phyloP scores from a whole-genome alignment of 2,113 vertebrate species.

The Mustelus asterias region DNA sequence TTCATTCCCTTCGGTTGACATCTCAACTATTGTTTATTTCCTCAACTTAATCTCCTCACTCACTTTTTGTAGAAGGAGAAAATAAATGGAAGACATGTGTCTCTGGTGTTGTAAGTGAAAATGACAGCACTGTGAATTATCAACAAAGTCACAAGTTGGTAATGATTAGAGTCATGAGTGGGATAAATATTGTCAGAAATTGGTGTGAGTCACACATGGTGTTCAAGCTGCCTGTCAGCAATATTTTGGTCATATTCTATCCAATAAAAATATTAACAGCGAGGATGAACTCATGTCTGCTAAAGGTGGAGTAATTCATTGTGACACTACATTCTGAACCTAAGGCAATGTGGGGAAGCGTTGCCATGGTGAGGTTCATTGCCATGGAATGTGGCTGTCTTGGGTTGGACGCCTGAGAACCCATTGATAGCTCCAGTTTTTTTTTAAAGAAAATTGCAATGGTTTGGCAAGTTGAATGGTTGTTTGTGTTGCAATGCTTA shows the following conservation, averaged over 20 bases:
- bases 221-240: background rate
- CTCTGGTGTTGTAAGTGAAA: background rate
- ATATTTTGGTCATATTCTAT: background rate
- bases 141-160: background rate
- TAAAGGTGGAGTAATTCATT: background rate
- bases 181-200: background rate
- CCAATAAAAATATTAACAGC: background rate
- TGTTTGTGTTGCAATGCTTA: background rate
- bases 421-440: background rate
- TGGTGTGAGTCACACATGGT: background rate
- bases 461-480: background rate
- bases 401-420: background rate
- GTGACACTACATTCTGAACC: slow-evolving; percentile 22
- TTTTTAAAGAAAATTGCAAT: slow-evolving; percentile 20
- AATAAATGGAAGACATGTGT: background rate
- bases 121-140: background rate
- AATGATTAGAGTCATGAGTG: background rate
- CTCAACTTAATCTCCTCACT: background rate
- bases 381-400: background rate
- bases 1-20: background rate
- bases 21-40: background rate
- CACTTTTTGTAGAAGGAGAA: background rate
- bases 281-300: background rate
- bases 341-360: background rate
- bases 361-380: slow-evolving; percentile 17